A percentile compares a stretch with the other conserved stretches of the same genome.
phyloP scores from a whole-genome alignment of 2,797 vertebrate genomes.

The Ctenopoma kingsleyae region DNA sequence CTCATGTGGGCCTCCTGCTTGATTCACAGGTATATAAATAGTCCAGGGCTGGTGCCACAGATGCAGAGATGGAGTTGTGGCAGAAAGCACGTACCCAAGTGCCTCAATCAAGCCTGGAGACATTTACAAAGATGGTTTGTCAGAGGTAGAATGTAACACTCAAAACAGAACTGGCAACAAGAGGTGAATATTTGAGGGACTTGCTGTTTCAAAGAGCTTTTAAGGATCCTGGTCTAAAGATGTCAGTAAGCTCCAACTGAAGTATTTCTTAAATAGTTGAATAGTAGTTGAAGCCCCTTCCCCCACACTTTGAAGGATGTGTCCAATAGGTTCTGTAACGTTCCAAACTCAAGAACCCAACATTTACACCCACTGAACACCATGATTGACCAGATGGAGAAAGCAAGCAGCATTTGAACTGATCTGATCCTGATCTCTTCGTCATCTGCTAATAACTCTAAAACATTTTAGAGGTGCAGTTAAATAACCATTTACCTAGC shows the following conservation, averaged over 20 bases:
- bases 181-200: slow-evolving; percentile 20
- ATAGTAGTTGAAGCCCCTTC: neutral
- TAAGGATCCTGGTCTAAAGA: neutral
- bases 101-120: slow-evolving; percentile 12
- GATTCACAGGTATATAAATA: slow-evolving; percentile 62
- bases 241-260: too few relatives aligned
- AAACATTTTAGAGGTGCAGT: slow-evolving; percentile 2
- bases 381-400: too few relatives aligned
- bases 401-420: too few relatives aligned
- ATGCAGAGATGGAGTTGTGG: slow-evolving; percentile 42
- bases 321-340: neutral
- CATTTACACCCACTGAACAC: neutral
- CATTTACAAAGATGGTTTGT: slow-evolving; percentile 32
- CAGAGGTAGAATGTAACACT: slow-evolving; percentile 8
- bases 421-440: neutral
- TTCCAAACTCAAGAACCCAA: neutral
- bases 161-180: slow-evolving; percentile 17
- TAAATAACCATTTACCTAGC: slow-evolving; percentile 7
- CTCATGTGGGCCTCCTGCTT: slow-evolving; percentile 46
- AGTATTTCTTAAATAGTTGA: too few relatives aligned
- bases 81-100: slow-evolving; percentile 27
- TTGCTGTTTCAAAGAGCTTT: slow-evolving; percentile 15
- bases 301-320: neutral
- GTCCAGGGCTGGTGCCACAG: slow-evolving; percentile 44
- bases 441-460: neutral